Conservation (phyloP, 2,888 invertebrate species). For the Apamea crenata region DNA sequence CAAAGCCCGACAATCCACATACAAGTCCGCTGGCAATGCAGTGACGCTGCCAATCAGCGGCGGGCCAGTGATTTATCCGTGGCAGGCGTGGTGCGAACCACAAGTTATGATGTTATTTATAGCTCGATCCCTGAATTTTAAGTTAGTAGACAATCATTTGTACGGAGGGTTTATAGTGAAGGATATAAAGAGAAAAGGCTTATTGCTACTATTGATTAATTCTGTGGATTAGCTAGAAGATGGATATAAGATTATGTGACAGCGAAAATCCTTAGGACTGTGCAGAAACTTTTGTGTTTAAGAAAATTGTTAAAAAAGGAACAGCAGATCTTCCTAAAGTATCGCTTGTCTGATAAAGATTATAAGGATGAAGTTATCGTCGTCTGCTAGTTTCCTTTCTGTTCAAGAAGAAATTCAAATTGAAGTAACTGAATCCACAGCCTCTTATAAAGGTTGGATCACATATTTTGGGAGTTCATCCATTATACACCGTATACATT, state of each 20-base stretch:
- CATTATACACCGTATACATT: constrained; percentile 20
- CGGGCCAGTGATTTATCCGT: constrained; percentile 29
- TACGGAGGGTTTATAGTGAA: neutral
- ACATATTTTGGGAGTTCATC: constrained; percentile 12
- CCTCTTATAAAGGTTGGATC: neutral
- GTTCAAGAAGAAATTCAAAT: neutral
- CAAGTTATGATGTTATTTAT: constrained; percentile 36
- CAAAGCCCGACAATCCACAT: neutral
- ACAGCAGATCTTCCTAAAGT: neutral
- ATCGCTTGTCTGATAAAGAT: neutral
- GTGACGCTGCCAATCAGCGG: constrained; percentile 27
- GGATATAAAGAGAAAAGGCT: neutral
- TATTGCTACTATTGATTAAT: neutral
- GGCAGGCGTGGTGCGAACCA: constrained; percentile 12
- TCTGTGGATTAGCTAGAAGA: neutral
- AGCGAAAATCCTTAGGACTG: neutral
- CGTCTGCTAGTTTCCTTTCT: too few species aligned
- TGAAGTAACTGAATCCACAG: neutral
- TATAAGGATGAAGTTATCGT: neutral
- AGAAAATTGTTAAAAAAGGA: neutral
- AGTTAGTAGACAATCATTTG: neutral
- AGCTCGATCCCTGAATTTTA: neutral
- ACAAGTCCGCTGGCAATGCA: constrained; percentile 17
- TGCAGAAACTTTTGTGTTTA: neutral
- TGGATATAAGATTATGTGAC: too few species aligned